Conservation (phyloP, 2,888 invertebrate species). For the Diogma glabrata region DNA sequence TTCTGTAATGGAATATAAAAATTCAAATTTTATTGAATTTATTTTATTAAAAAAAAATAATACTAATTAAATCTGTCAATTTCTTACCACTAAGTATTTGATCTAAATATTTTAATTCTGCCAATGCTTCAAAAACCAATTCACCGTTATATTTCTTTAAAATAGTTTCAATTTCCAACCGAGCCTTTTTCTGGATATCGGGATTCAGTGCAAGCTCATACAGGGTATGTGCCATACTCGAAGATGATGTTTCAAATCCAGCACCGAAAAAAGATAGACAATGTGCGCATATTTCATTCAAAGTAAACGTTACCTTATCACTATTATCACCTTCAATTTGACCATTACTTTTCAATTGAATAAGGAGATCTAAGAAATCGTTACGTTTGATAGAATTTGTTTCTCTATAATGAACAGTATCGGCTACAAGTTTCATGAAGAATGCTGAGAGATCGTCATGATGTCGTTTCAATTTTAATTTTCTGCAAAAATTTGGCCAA, state of each 20-base stretch:
- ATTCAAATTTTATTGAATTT: too few relatives aligned
- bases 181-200: slow-evolving; percentile 34
- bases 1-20: too few relatives aligned
- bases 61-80: too few relatives aligned
- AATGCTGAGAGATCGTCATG: slow-evolving; percentile 27
- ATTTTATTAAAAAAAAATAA: too few relatives aligned
- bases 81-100: slow-evolving; percentile 29
- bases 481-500: slow-evolving; percentile 22
- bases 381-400: slow-evolving; percentile 31
- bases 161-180: slow-evolving; percentile 35
- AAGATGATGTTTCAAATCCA: slow-evolving; percentile 43
- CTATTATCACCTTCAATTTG: slow-evolving; percentile 34
- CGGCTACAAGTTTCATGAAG: slow-evolving; percentile 30
- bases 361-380: slow-evolving; percentile 42
- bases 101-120: slow-evolving; percentile 39
- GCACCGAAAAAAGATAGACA: slow-evolving; percentile 42
- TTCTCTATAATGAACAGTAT: slow-evolving; percentile 33
- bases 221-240: slow-evolving; percentile 38
- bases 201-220: slow-evolving; percentile 40
- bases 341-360: slow-evolving; percentile 21
- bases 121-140: slow-evolving; percentile 37
- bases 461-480: slow-evolving; percentile 21
- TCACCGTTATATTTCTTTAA: slow-evolving; percentile 30
- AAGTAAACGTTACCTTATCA: slow-evolving; percentile 23
- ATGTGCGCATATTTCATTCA: slow-evolving; percentile 41